Percentiles rank a stretch among this genome's conserved stretches.
phyloP scores from a whole-genome alignment of 1,140 invertebrate species.

The Euwallacea similis region DNA sequence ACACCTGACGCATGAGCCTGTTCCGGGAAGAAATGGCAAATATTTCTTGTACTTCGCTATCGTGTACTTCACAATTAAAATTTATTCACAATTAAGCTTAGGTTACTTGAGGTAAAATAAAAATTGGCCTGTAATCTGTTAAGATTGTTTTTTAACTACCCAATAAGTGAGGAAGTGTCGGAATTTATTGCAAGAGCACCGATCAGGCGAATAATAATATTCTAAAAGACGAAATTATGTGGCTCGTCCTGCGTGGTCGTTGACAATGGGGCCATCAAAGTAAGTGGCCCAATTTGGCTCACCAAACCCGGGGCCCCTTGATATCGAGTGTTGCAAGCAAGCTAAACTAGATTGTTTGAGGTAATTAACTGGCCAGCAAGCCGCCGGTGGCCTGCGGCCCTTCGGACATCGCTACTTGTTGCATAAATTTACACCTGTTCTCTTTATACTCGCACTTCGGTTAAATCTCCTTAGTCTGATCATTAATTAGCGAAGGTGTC shows the following conservation, averaged over 20 bases:
- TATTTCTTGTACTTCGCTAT: background rate
- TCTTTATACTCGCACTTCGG: conserved; percentile 1
- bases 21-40: too few species aligned
- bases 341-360: conserved; percentile 10
- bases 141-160: background rate
- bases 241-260: background rate
- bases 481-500: background rate
- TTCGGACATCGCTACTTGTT: conserved; percentile 16
- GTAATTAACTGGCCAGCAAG: conserved; percentile 14
- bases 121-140: too few species aligned
- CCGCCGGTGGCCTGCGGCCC: conserved; percentile 5
- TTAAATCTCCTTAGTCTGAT: conserved; percentile 1
- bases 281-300: background rate
- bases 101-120: too few species aligned
- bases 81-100: too few species aligned
- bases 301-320: background rate
- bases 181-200: background rate
- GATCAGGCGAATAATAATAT: background rate
- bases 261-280: background rate
- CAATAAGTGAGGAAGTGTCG: background rate
- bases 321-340: conserved; percentile 16
- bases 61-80: background rate
- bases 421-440: conserved; percentile 20
- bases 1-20: too few species aligned
- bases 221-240: background rate